A percentile compares a stretch with the other conserved stretches of the same genome.
Conservation (phyloP, 2,113 vertebrate species). For the Xenus cinereus region DNA sequence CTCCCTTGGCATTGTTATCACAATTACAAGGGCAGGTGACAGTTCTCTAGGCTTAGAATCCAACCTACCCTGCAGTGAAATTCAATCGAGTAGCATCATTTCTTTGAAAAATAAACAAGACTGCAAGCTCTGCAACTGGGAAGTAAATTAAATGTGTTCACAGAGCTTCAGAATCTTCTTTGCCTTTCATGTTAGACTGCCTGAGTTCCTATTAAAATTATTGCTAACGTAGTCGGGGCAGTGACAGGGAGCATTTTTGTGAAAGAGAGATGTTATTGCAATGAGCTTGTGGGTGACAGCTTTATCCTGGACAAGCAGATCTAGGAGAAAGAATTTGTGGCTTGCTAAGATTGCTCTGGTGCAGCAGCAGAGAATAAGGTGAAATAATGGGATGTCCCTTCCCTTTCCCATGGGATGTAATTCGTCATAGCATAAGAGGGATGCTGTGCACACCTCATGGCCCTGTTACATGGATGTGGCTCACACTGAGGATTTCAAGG, state of each 20-base stretch:
- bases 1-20: constrained; percentile 28
- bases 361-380: not conserved
- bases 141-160: constrained; percentile 55
- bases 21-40: constrained; percentile 40
- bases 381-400: not conserved
- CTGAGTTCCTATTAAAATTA: constrained; percentile 49
- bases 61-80: constrained; percentile 40
- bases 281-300: not conserved
- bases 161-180: constrained; percentile 30
- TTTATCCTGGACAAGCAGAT: not conserved
- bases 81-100: not conserved
- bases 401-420: not conserved
- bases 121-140: constrained; percentile 27
- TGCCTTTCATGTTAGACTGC: constrained; percentile 23
- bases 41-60: not conserved
- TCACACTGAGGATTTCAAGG: not conserved
- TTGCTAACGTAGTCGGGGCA: not conserved
- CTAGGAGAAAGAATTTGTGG: not conserved
- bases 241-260: not conserved
- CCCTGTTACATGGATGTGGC: not conserved
- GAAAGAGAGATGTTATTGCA: constrained; percentile 9
- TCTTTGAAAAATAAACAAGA: constrained; percentile 59
- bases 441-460: not conserved
- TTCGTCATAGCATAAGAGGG: not conserved
- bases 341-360: not conserved